Evolutionary conservation across 2,888 invertebrate genomes (phyloP), one percentile per base, ranked within the genome.

Genomic region (Charanyca ferruginea): DNA sequence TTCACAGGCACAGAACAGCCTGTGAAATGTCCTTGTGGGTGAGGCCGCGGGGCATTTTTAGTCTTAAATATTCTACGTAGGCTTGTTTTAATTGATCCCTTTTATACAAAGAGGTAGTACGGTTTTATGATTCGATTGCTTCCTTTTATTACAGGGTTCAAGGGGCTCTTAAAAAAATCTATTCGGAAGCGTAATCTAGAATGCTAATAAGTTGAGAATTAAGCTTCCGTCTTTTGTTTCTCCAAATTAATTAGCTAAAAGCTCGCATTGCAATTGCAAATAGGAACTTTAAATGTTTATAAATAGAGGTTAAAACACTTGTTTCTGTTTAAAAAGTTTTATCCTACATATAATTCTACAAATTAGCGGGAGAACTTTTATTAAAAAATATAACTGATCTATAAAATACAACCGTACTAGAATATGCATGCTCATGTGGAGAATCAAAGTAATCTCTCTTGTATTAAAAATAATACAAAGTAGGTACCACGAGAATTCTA

Each of bases 401-500:
- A 59, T 32, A 22, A n/a, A n/a, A 51, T 54, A 59, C 38, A 38
- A 41, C 25, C 60, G 68, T 67, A 61, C 35, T 41, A 64, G 62
- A 72, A 73, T 65, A 73, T 54, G 25, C 54, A 63, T 75, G 76
- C 38, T 77, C 60, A 70, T 76, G 68, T 77, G 65, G 66, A 53
- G 71, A 81, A 83, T 81, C 80, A 83, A 86, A 84, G 76, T 72
- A 52, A 52, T 35, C 25, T 67, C 55, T 32, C 55, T 75, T 80
- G 71, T 80, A 73, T 78, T 69, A 74, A 83, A 84, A 79, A 86
- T n/a, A 84, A 83, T 79, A 80, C 62, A 72, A 79, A 77, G n/a
- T n/a, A n/a, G n/a, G 76, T 76, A 64, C 76, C 74, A 77, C 81
- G 80, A 81, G 85, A 72, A 81, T 85, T 83, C 81, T 77, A 84